phyloP scores from a whole-genome alignment of 92 coral and sea anemone genomes.

The Meandrina meandrites region DNA sequence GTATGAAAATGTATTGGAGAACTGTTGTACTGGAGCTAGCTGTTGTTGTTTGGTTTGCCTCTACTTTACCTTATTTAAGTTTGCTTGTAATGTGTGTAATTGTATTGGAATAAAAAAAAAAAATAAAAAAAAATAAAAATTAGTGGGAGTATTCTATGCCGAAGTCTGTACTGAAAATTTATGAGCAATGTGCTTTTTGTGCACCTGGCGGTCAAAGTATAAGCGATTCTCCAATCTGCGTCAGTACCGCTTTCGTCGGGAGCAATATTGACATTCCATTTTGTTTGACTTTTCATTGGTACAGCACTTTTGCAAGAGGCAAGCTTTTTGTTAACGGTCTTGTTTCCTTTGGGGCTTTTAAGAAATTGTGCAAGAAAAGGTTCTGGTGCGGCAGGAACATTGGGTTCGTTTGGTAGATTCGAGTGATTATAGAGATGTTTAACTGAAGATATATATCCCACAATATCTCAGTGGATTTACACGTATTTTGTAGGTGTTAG shows the following conservation, averaged over 20 bases:
- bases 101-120: no score
- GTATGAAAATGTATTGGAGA: no score
- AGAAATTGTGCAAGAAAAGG: neutral
- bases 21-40: no score
- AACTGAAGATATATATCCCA: neutral
- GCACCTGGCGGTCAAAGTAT: neutral
- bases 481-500: neutral
- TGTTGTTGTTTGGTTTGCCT: no score
- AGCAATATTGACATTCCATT: neutral
- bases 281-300: neutral
- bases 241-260: neutral
- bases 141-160: neutral
- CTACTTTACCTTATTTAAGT: no score
- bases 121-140: no score
- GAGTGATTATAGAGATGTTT: neutral
- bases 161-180: neutral
- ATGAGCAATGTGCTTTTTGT: slow-evolving; percentile 1
- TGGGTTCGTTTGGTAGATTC: neutral
- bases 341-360: neutral
- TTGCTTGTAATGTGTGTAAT: no score
- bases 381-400: neutral
- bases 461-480: neutral
- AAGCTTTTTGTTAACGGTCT: neutral
- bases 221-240: slow-evolving; percentile 9
- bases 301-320: no score